Evolutionary conservation across 2,888 invertebrate species (phyloP), one percentile per base, ranked within the genome.

Genomic region (Bhutanitis thaidina): DNA sequence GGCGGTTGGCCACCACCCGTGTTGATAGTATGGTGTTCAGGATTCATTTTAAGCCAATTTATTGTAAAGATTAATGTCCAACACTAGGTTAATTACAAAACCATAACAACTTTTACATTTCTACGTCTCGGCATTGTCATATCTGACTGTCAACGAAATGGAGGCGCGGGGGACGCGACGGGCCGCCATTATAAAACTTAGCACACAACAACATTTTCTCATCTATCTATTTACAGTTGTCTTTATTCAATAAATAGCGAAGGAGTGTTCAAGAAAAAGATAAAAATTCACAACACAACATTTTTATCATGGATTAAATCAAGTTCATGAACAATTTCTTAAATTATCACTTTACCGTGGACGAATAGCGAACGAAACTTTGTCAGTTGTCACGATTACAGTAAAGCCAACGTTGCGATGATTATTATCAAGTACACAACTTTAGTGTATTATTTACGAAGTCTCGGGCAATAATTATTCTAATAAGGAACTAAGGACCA

Each of bases 111-210:
- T 79, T 74, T 71, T 74, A 82, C 79, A 82, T 79, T 82, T 81
- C 60, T 76, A 71, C 69, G 69, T 76, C 81, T 80, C 80, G 80
- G 84, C 83, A 85, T 89, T 88, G 88, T 87, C 88, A 87, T 86
- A 81, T 85, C 90, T 83, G 91, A 90, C 91, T 91, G 91, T 91
- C 91, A 92, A 80, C 88, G 90, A 91, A 90, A 90, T 90, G 85
- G 86, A 90, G 90, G 90, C 90, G 91, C 90, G 92, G 91, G 92
- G 91, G 91, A 91, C 91, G 91, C 91, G 91, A 91, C 91, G 91
- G 90, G 89, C 90, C 91, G 92, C 92, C 91, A 92, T 92, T 90
- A 90, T 83, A 85, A 87, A 90, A 88, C 85, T 83, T 81, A 71
- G 71, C 71, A 74, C 87, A 90, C 89, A 90, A 89, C 81, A 90